Conservation (phyloP, 1,140 invertebrate genomes). For the Streblospio benedicti region DNA sequence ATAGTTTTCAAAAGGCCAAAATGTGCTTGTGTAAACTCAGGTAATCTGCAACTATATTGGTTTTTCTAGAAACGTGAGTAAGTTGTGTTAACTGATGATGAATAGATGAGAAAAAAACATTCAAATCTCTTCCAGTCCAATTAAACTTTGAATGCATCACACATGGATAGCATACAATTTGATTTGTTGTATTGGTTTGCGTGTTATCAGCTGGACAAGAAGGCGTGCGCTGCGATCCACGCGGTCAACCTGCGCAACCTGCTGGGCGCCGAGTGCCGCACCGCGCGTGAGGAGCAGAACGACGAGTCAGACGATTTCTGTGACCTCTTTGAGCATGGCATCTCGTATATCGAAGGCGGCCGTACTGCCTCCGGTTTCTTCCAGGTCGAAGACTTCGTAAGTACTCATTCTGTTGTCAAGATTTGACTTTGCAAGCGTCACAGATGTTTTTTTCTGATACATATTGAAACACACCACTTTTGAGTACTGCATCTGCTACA, state of each 20-base stretch:
- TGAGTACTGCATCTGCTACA: too few species aligned
- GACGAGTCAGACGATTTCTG: conserved; percentile 96
- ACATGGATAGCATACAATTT: too few species aligned
- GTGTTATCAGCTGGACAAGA: conserved; percentile 68
- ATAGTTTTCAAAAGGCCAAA: neutral
- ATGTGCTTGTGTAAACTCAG: too few species aligned
- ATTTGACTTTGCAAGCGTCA: neutral
- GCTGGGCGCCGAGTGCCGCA: conserved; percentile 88
- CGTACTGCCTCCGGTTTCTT: conserved; percentile 94
- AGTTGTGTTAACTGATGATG: too few species aligned
- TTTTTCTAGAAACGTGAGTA: too few species aligned
- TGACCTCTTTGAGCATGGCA: conserved; percentile 77
- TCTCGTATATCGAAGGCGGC: conserved; percentile 95
- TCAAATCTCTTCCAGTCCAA: too few species aligned
- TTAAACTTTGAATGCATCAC: too few species aligned
- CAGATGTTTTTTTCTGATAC: too few species aligned
- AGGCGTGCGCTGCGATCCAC: conserved; percentile 97
- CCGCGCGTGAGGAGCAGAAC: conserved; percentile 90
- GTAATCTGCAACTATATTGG: too few species aligned
- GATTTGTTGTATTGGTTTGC: conserved; percentile 1
- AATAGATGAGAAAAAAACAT: too few species aligned
- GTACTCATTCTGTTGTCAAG: neutral
- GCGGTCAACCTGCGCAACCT: conserved; percentile 95
- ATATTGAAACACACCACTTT: too few species aligned
- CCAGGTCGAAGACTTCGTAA: conserved; percentile 67